Evolutionary conservation across 2,113 vertebrate species (phyloP).

Genomic region (Tragulus kanchil): DNA sequence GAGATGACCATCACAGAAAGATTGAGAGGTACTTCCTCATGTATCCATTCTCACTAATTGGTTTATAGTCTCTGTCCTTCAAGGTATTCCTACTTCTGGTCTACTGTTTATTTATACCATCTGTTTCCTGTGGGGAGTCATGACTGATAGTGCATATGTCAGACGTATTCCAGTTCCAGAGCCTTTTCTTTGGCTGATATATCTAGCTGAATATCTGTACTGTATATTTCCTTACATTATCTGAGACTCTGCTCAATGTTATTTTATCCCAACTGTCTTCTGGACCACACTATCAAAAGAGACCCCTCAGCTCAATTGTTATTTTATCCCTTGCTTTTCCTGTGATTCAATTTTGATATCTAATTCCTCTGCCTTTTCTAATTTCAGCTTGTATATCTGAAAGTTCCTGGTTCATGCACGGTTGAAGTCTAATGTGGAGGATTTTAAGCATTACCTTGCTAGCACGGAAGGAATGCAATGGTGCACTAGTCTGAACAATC

Average conservation of each 20-base stretch:
- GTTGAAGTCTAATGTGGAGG: too few relatives aligned
- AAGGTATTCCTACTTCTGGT: background rate
- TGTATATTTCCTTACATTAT: background rate
- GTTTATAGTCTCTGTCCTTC: background rate
- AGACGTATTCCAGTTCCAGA: background rate
- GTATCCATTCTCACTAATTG: background rate
- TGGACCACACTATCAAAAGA: background rate
- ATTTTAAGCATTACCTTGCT: too few relatives aligned
- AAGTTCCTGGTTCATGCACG: too few relatives aligned
- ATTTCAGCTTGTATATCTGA: too few relatives aligned
- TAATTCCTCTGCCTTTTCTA: too few relatives aligned
- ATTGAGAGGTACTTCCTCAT: background rate
- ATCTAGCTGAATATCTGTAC: background rate
- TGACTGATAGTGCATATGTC: background rate
- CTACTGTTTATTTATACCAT: background rate
- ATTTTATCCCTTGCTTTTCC: too few relatives aligned
- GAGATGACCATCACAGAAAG: background rate
- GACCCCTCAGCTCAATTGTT: too few relatives aligned
- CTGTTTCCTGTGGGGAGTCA: background rate
- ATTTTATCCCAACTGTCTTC: too few relatives aligned
- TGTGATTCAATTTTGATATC: too few relatives aligned
- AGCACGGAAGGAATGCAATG: too few relatives aligned
- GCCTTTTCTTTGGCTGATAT: background rate
- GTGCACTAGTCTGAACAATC: too few relatives aligned
- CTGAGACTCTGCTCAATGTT: too few relatives aligned